Percentiles rank a stretch among this genome's conserved stretches.
Conservation (phyloP, 2,797 vertebrate species). For the Periophthalmus magnuspinnatus region DNA sequence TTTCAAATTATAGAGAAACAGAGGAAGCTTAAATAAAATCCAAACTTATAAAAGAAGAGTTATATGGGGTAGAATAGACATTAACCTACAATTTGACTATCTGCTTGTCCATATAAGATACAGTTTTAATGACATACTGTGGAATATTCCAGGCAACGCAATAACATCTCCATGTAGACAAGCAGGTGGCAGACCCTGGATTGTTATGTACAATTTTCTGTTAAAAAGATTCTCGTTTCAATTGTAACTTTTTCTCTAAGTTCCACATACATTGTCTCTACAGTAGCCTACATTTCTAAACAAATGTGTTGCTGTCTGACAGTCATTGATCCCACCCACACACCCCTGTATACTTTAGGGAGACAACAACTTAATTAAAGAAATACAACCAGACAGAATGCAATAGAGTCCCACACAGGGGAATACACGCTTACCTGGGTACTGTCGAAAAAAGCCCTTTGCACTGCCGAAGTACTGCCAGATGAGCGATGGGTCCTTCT, state of each 20-base stretch:
- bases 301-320: constrained; percentile 32
- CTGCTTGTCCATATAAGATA: no score
- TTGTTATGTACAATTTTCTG: no score
- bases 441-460: constrained; percentile 97
- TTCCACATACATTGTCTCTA: background rate
- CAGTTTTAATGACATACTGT: no score
- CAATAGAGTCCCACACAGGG: background rate
- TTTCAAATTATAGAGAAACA: background rate
- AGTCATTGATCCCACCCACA: constrained; percentile 32
- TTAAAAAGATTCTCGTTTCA: background rate
- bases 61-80: background rate
- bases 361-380: constrained; percentile 46
- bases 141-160: no score
- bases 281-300: background rate
- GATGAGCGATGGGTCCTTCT: constrained; percentile 92
- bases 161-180: no score
- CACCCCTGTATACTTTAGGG: constrained; percentile 22
- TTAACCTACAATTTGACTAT: no score
- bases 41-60: background rate
- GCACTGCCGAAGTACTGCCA: constrained; percentile 99
- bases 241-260: constrained; percentile 15
- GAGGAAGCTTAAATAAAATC: background rate
- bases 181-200: no score
- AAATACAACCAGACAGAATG: constrained; percentile 23
- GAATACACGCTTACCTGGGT: constrained; percentile 83